Conservation (phyloP, 2,797 vertebrate genomes). For the Ciconia nigra region DNA sequence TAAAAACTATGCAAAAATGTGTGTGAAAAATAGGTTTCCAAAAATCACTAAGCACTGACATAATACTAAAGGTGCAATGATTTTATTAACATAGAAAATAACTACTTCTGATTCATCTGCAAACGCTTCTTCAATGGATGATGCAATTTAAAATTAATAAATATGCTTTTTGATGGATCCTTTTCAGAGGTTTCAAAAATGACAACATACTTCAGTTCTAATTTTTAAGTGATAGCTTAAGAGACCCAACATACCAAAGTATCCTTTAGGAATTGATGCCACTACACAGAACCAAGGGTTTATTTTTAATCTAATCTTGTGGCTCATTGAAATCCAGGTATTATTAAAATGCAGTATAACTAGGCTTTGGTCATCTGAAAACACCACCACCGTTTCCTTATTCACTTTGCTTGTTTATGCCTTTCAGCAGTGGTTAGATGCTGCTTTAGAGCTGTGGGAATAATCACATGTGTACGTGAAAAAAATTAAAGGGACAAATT, state of each 20-base stretch:
- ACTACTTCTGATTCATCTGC: not conserved
- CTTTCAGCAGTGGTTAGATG: not conserved
- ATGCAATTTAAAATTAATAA: not conserved
- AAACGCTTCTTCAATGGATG: not conserved
- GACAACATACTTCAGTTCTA: not conserved
- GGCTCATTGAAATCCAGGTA: not conserved
- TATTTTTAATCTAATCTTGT: not conserved
- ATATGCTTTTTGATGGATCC: not conserved
- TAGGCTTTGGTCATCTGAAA: not conserved
- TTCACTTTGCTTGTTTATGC: not conserved
- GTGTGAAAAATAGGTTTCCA: not conserved
- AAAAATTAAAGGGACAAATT: conserved; percentile 36
- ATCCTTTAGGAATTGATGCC: not conserved
- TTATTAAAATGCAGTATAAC: not conserved
- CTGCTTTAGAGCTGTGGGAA: not conserved
- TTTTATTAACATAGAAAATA: not conserved
- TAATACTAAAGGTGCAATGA: not conserved
- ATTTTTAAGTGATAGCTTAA: not conserved
- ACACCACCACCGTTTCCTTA: not conserved
- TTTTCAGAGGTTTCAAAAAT: not conserved
- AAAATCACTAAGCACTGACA: not conserved
- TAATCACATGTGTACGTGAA: not conserved
- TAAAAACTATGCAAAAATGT: not conserved
- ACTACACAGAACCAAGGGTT: not conserved
- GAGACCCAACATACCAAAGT: not conserved